phyloP scores from a whole-genome alignment of 2,888 invertebrate genomes.

The Tenthredo mesomela region DNA sequence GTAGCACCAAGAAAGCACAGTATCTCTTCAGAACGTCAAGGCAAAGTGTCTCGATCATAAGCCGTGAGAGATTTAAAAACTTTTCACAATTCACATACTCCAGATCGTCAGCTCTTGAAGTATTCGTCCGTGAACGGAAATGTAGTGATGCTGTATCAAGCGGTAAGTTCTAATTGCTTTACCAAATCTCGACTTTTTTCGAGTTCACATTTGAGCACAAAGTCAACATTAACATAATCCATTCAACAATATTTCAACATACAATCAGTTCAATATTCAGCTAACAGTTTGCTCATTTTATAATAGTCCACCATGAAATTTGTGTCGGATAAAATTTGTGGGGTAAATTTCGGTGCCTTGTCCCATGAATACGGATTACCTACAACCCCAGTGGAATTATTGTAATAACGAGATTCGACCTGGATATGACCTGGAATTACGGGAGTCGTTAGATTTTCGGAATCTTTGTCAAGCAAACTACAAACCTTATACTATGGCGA shows the following conservation, averaged over 20 bases:
- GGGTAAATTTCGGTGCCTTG: background rate
- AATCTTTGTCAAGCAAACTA: background rate
- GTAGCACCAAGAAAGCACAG: background rate
- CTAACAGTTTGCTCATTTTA: background rate
- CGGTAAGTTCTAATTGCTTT: background rate
- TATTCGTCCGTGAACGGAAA: slow-evolving; percentile 14
- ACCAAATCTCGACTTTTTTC: background rate
- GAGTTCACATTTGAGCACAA: background rate
- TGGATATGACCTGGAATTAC: background rate
- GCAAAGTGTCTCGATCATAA: slow-evolving; percentile 6
- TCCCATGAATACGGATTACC: background rate
- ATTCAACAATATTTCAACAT: background rate
- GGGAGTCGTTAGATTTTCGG: background rate
- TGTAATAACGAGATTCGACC: background rate
- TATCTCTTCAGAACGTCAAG: slow-evolving; percentile 33
- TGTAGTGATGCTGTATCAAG: slow-evolving; percentile 47
- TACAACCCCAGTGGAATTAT: background rate
- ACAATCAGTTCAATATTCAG: background rate
- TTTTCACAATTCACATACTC: background rate
- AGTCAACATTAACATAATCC: background rate
- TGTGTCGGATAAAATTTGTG: background rate
- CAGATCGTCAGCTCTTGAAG: background rate
- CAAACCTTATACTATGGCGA: background rate
- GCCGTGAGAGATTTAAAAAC: background rate
- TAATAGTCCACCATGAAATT: background rate